Conservation (phyloP, 2,113 vertebrate genomes). For the Epinephelus cyanopodus region DNA sequence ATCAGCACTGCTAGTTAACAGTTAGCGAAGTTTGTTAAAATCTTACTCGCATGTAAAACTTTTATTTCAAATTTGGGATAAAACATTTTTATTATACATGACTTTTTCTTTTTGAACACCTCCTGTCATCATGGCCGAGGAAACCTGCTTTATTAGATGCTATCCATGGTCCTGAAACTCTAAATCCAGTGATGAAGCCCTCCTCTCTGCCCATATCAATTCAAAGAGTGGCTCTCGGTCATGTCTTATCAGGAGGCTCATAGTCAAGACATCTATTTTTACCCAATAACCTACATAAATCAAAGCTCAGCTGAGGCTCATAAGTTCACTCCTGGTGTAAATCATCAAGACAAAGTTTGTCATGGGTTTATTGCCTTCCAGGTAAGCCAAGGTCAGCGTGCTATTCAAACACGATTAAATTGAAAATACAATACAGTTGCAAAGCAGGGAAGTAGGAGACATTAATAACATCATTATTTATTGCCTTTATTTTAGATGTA, state of each 20-base stretch:
- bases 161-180: background rate
- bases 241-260: background rate
- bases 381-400: slow-evolving; percentile 1
- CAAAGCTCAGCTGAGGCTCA: background rate
- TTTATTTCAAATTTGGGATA: background rate
- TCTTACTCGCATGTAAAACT: background rate
- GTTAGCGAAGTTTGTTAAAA: slow-evolving; percentile 1
- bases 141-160: background rate
- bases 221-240: background rate
- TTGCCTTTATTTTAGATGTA: background rate
- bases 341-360: slow-evolving; percentile 5
- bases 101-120: background rate
- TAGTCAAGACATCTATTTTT: background rate
- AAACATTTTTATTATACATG: slow-evolving; percentile 12
- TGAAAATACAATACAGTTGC: background rate
- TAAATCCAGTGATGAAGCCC: background rate
- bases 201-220: background rate
- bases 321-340: background rate
- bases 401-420: background rate
- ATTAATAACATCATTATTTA: background rate
- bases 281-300: slow-evolving; percentile 31
- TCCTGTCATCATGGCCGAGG: background rate
- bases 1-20: slow-evolving; percentile 5
- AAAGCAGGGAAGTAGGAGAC: background rate
- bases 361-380: slow-evolving; percentile 6